Conservation (phyloP, 2,797 vertebrate genomes). For the Chrysocyon brachyurus region DNA sequence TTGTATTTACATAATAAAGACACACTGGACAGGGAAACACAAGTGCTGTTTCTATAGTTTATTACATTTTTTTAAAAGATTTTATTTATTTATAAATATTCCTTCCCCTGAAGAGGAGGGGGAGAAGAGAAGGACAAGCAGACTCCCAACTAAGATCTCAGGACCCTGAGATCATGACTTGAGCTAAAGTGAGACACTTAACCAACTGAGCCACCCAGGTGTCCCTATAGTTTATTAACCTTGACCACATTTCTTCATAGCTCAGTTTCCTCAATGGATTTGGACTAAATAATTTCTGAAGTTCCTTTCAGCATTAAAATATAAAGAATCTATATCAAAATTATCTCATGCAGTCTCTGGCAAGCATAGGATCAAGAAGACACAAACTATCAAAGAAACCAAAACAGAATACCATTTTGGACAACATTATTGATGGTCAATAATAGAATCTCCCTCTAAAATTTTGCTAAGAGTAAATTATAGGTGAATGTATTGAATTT, state of each 20-base stretch:
- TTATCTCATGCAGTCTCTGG: background rate
- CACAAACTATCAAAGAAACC: background rate
- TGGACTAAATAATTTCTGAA: background rate
- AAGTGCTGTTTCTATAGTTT: background rate
- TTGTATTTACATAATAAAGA: background rate
- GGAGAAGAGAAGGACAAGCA: background rate
- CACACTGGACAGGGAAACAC: background rate
- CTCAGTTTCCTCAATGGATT: background rate
- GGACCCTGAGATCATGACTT: background rate
- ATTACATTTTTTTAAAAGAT: background rate
- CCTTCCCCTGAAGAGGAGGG: background rate
- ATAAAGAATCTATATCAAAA: background rate
- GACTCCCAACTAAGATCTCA: background rate
- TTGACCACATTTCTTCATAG: background rate
- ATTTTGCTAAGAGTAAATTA: background rate
- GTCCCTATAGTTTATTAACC: background rate
- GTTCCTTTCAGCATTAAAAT: background rate
- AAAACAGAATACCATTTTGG: background rate
- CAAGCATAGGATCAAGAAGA: slow-evolving; percentile 12
- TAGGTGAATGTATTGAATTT: background rate
- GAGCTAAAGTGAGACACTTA: background rate
- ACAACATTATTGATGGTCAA: background rate
- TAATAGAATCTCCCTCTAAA: background rate
- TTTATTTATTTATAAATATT: background rate
- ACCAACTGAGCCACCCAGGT: background rate